Conservation (phyloP, 2,113 vertebrate genomes). For the Herpetotheres cachinnans region DNA sequence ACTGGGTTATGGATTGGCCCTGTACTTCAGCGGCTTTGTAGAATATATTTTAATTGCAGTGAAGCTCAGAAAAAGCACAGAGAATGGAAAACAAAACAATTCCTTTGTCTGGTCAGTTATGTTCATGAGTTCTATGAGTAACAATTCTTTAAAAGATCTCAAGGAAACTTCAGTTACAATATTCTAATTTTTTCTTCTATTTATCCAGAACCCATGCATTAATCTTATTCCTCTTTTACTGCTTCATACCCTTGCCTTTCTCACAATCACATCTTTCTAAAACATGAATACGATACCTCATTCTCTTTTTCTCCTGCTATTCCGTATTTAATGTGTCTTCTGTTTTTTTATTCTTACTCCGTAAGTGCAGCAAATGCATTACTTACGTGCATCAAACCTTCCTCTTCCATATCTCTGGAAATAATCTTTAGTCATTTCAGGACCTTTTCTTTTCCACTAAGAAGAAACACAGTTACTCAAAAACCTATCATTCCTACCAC, state of each 20-base stretch:
- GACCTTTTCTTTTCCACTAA: not conserved
- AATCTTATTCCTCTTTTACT: not conserved
- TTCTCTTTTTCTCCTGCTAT: not conserved
- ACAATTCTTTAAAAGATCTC: not conserved
- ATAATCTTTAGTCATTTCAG: not conserved
- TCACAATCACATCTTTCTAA: not conserved
- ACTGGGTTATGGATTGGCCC: slow-evolving; percentile 27
- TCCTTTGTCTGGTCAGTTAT: not conserved
- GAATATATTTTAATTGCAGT: slow-evolving; percentile 7
- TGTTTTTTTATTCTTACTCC: not conserved
- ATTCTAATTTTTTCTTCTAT: not conserved
- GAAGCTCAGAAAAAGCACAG: not conserved
- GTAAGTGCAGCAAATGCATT: not conserved
- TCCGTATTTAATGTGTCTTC: not conserved
- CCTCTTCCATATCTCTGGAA: not conserved
- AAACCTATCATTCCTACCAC: not conserved
- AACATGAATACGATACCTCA: not conserved
- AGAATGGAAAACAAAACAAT: not conserved
- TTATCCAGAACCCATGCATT: not conserved
- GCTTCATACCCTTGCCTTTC: not conserved
- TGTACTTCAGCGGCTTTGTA: not conserved
- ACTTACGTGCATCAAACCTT: not conserved
- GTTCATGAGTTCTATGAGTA: not conserved
- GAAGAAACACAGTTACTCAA: not conserved
- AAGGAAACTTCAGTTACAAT: not conserved